Base-by-base conservation (phyloP, 2,888 invertebrate species). In the Epsilonema sp. region DNA sequence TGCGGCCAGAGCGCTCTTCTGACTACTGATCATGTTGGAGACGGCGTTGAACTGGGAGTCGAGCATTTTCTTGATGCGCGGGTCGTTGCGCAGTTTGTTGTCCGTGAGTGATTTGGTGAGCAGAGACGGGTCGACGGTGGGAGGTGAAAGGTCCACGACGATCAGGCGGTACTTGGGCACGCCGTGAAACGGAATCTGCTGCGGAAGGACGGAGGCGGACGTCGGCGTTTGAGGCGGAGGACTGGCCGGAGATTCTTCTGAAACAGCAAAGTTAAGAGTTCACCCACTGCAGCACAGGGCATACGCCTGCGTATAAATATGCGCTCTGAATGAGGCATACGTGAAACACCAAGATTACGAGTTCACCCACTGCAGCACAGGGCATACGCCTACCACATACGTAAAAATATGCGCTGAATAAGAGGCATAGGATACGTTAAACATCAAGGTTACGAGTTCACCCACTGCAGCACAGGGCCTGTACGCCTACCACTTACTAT, bases 221-320 rank as follows among this genome's bases (percentile, higher is more conserved):
- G 45, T 5, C 24, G 23, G 23, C 16, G 24, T 13, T 16, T 11
- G 3, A 2, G 45, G 49, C 20, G 47, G 46, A 19, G 49, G 49
- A 37, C 45, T 45, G 11, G 48, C 48, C 25, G 48, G 48, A 5
- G 48, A 48, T 39, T 48, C 48, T 31, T 42, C 47, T 37, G 36
- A 31, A 42, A 11, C 2, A 31, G 16, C 8, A 39, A 39, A 39
- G n/a, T n/a, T n/a, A n/a, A n/a, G 11, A 16, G 36, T 31, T 31
- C 11, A 16, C 11, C 11, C 36, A 31, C 11, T 31, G 36, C n/a
- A n/a, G n/a, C n/a, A n/a, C n/a, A n/a, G n/a, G n/a, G n/a, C n/a
- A n/a, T n/a, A n/a, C n/a, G n/a, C n/a, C n/a, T n/a, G n/a, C n/a
- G n/a, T n/a, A n/a, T n/a, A n/a, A n/a, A n/a, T n/a, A n/a, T n/a